phyloP scores from a whole-genome alignment of 2,888 invertebrate species.

The Melikaiella ostensackeni region DNA sequence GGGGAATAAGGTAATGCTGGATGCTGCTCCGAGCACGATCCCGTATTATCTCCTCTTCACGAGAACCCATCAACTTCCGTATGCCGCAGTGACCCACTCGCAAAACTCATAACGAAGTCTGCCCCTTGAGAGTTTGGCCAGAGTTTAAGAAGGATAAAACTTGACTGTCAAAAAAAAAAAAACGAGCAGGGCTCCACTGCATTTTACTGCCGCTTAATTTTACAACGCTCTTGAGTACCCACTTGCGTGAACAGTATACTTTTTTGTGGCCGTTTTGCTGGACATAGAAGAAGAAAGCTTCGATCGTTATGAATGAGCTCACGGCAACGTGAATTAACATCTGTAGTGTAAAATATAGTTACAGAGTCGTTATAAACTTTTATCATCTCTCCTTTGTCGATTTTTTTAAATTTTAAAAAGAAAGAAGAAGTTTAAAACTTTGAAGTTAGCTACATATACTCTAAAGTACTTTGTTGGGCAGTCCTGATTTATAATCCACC shows the following conservation, averaged over 20 bases:
- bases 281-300: neutral
- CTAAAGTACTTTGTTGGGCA: no score
- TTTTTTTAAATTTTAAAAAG: no score
- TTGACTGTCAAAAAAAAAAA: constrained; percentile 6
- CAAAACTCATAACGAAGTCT: constrained; percentile 3
- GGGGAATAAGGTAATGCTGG: neutral
- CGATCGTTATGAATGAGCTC: neutral
- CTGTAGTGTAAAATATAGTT: neutral
- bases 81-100: neutral
- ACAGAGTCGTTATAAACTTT: neutral
- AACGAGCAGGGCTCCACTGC: neutral
- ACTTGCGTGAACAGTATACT: constrained; percentile 1
- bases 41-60: neutral
- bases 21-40: neutral
- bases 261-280: neutral
- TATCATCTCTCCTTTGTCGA: neutral
- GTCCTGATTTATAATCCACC: no score
- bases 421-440: no score
- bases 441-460: no score
- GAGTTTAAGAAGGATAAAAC: neutral
- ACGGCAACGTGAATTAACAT: neutral
- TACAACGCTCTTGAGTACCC: constrained; percentile 7
- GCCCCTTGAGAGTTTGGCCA: neutral
- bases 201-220: constrained; percentile 3
- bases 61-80: neutral